Evolutionary conservation across 1,140 invertebrate genomes (phyloP).

Genomic region (Akabosia matsudoensis): DNA sequence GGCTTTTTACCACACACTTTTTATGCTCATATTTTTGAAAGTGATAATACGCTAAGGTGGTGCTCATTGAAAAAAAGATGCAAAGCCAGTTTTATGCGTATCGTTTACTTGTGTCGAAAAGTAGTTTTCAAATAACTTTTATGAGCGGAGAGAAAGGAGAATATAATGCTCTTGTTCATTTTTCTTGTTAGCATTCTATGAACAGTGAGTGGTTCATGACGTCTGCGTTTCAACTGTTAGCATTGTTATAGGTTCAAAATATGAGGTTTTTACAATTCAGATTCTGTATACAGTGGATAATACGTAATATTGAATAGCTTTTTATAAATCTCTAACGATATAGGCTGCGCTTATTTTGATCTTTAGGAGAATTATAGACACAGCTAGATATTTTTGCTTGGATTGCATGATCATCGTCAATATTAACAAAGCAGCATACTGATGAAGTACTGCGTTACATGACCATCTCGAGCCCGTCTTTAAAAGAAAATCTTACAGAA

Average conservation of each 20-base stretch:
- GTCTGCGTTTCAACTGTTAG: too few relatives aligned
- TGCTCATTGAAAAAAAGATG: background rate
- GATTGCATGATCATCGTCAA: background rate
- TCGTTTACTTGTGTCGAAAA: constrained; percentile 13
- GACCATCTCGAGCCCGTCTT: too few relatives aligned
- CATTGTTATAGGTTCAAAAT: too few relatives aligned
- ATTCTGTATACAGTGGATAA: too few relatives aligned
- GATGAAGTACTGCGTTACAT: background rate
- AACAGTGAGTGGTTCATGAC: background rate
- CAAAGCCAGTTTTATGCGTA: constrained; percentile 3
- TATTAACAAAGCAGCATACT: too few relatives aligned
- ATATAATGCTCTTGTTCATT: constrained; percentile 5
- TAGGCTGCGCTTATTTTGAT: too few relatives aligned
- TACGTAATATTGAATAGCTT: too few relatives aligned
- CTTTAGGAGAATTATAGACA: background rate
- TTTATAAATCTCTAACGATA: too few relatives aligned
- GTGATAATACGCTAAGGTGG: background rate
- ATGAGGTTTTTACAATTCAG: too few relatives aligned
- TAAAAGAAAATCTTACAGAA: background rate
- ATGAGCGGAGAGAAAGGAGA: background rate
- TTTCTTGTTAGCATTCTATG: background rate
- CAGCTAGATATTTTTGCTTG: background rate
- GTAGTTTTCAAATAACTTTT: constrained; percentile 7
- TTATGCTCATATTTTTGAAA: background rate
- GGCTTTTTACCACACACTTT: too few relatives aligned